A percentile compares a stretch with the other conserved stretches of the same genome.
Evolutionary conservation across 2,888 invertebrate species (phyloP).

Genomic region (Caprella mutica): DNA sequence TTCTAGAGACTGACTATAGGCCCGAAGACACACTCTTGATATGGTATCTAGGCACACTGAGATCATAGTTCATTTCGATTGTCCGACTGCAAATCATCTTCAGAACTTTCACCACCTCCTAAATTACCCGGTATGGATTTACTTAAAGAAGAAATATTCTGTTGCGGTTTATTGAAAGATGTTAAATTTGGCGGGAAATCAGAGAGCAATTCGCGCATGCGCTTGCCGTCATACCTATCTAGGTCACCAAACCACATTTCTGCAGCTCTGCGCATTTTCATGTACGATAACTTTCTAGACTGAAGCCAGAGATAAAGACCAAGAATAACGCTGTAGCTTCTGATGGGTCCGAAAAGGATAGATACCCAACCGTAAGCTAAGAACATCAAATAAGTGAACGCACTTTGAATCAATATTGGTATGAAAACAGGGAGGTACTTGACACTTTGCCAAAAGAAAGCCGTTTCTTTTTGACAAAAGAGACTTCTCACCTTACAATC

Average conservation of each 20-base stretch:
- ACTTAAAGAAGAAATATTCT: too few species aligned
- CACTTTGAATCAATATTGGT: background rate
- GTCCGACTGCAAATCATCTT: too few species aligned
- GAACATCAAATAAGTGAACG: constrained; percentile 1
- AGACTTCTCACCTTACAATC: constrained; percentile 16
- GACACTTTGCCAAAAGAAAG: background rate
- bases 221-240: too few species aligned
- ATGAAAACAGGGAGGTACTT: constrained; percentile 2
- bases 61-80: too few species aligned
- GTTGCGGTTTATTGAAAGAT: too few species aligned
- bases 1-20: too few species aligned
- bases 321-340: background rate
- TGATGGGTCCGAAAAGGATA: background rate
- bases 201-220: too few species aligned
- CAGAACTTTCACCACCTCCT: too few species aligned
- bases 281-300: background rate
- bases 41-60: too few species aligned
- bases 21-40: too few species aligned
- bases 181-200: too few species aligned
- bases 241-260: constrained; percentile 1
- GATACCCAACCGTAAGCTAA: constrained; percentile 8
- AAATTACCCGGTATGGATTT: too few species aligned
- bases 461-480: background rate
- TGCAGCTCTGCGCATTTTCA: background rate
- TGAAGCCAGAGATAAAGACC: background rate